Evolutionary conservation across 2,888 invertebrate species (phyloP).

Genomic region (Orthosia incerta): DNA sequence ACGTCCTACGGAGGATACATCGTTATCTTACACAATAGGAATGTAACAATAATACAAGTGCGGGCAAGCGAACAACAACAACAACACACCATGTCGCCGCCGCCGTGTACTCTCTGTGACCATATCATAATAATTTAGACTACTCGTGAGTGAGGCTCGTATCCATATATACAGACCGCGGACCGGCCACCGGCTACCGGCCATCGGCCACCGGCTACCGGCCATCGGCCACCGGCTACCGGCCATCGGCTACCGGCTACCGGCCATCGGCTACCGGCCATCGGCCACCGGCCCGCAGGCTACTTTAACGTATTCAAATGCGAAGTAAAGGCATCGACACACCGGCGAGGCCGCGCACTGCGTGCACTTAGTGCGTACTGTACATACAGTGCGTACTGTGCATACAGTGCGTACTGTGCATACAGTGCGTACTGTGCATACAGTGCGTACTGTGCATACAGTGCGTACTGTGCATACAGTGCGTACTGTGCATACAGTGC

Average conservation of each 20-base stretch:
- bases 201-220: constrained; percentile 3
- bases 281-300: constrained; percentile 25
- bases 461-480: no score
- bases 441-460: no score
- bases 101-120: constrained; percentile 51
- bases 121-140: constrained; percentile 49
- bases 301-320: constrained; percentile 50
- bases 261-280: no score
- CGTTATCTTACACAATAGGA: constrained; percentile 66
- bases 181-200: not conserved
- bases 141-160: constrained; percentile 49
- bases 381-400: no score
- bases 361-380: no score
- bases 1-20: constrained; percentile 53
- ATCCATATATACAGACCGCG: constrained; percentile 42
- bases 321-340: constrained; percentile 62
- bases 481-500: no score
- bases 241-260: not conserved
- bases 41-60: constrained; percentile 67
- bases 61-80: constrained; percentile 56
- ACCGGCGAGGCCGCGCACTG: constrained; percentile 16
- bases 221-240: no score
- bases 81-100: constrained; percentile 46
- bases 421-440: no score
- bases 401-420: no score